A percentile compares a stretch with the other conserved stretches of the same genome.
Evolutionary conservation across 2,113 vertebrate species (phyloP).

Genomic region (Edolisoma coerulescens): DNA sequence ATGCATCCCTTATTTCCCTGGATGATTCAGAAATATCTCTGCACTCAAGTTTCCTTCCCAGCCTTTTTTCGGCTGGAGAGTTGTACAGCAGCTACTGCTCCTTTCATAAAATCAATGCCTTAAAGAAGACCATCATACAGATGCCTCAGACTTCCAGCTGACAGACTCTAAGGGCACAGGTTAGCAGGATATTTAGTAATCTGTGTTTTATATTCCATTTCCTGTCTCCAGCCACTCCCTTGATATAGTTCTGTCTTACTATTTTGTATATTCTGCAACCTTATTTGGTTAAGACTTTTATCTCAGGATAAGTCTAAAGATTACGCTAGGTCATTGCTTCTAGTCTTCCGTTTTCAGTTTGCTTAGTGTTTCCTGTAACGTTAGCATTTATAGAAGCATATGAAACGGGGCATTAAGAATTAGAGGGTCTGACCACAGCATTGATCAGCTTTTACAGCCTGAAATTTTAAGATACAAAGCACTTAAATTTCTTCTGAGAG

Average conservation of each 20-base stretch:
- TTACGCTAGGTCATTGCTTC: neutral
- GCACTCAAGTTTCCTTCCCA: neutral
- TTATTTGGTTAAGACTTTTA: neutral
- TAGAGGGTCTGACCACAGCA: neutral
- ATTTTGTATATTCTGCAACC: neutral
- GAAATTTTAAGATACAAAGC: neutral
- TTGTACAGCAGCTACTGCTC: accelerated
- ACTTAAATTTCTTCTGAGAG: neutral
- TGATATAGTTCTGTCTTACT: neutral
- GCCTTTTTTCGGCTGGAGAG: neutral
- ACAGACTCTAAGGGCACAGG: neutral
- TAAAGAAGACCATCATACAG: neutral
- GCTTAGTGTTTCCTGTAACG: neutral
- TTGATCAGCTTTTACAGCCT: neutral
- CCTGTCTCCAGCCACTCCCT: neutral
- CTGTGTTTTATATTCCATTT: neutral
- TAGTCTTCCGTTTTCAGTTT: neutral
- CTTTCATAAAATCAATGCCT: neutral
- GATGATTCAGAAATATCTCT: neutral
- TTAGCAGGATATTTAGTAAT: neutral
- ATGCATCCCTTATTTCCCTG: neutral
- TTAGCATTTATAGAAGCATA: neutral
- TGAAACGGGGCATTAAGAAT: neutral
- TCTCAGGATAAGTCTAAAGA: neutral
- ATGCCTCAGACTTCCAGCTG: neutral